Evolutionary conservation across 2,888 invertebrate genomes (phyloP), one percentile per base, ranked within the genome.

Genomic region (Pemphredon lugubris): DNA sequence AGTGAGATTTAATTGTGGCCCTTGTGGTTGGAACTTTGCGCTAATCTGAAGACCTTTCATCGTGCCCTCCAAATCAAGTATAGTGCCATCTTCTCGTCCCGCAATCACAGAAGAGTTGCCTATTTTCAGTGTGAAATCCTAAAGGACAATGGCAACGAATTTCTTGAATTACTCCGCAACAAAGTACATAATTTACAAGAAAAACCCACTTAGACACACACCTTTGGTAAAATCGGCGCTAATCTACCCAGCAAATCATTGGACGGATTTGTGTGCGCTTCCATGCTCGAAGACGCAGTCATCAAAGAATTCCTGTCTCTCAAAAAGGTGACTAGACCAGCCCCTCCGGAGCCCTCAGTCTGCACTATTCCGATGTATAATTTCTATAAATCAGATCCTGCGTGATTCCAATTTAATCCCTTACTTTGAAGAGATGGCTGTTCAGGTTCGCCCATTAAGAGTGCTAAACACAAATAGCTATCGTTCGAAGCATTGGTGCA

Each of bases 191-290:
- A 37, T 1, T 4, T 2, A 9, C 11, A 13, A 48, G n/a, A n/a
- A n/a, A n/a, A n/a, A n/a, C n/a, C n/a, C n/a, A n/a, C n/a, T n/a
- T n/a, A n/a, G n/a, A n/a, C 9, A 44, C 21, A 39, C 89, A 94
- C 95, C 92, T 96, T 96, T 90, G 96, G 96, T 91, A 96, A 93
- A 74, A 96, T 92, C 21, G 96, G 96, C 18, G 94, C 92, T 70
- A 96, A 90, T 86, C 94, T 92, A 64, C 86, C 82, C 59, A 91
- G 75, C n/a, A 90, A 59, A 72, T 88, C 79, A 63, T 77, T 74
- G 47, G 80, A 78, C 26, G 84, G 73, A 34, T 85, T 74, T n/a
- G 66, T 69, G 44, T 75, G 58, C 59, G 77, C 63, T 65, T 83
- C 72, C 13, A 77, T 65, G 51, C 60, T 64, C 23, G 67, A 51